A percentile compares a stretch with the other conserved stretches of the same genome.
phyloP scores from a whole-genome alignment of 2,888 invertebrate genomes.

The Lasius fuliginosus region DNA sequence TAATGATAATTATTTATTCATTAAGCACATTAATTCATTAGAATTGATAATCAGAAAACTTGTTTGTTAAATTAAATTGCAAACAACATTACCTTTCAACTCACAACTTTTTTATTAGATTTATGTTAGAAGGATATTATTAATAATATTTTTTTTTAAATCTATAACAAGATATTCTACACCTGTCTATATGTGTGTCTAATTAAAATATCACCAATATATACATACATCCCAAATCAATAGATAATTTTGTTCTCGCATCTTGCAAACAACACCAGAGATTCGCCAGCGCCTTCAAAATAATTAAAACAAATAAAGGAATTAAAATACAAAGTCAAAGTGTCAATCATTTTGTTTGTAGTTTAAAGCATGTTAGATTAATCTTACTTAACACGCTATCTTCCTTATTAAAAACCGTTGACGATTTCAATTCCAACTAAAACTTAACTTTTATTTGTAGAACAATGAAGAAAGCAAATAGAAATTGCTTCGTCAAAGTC shows the following conservation, averaged over 20 bases:
- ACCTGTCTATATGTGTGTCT: neutral
- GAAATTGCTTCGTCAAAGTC: slow-evolving; percentile 60
- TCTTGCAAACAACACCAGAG: neutral
- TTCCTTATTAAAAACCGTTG: neutral
- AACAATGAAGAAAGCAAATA: slow-evolving; percentile 9
- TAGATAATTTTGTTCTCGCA: neutral
- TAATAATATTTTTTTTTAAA: neutral
- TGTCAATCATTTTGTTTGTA: neutral
- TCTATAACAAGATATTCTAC: neutral
- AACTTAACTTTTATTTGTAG: neutral
- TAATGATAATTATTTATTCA: too few species aligned
- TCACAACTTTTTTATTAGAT: too few species aligned
- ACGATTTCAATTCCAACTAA: neutral
- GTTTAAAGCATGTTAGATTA: neutral
- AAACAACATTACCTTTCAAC: too few species aligned
- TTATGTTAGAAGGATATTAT: too few species aligned
- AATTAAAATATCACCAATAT: neutral
- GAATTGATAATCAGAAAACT: too few species aligned
- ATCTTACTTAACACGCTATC: neutral
- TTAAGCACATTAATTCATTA: too few species aligned
- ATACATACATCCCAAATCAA: neutral
- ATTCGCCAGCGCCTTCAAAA: neutral
- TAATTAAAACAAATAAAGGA: neutral
- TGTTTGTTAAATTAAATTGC: too few species aligned
- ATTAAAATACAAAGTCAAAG: slow-evolving; percentile 1